Evolutionary conservation across 2,797 vertebrate genomes (phyloP), one percentile per base, ranked within the genome.

Genomic region (Sus cebifrons): DNA sequence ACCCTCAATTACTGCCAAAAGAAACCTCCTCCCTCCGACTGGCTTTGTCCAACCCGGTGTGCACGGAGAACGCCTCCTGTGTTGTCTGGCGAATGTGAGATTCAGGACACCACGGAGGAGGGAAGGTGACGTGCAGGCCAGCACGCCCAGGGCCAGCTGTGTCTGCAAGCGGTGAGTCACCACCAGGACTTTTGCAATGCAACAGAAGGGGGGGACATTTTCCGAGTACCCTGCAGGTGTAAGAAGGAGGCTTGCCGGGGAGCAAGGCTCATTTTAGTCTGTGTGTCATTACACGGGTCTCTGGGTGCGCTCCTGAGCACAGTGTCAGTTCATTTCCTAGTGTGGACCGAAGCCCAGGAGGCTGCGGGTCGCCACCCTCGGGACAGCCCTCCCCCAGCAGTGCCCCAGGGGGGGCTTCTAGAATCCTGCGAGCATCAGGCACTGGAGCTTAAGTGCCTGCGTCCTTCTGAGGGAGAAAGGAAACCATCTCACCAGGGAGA

Each of bases 11-110:
- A 89, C 52, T 29, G 54, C 6, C 16, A 29, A 87, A 87, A 87
- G 52, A 90, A 92, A 65, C 3, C 56, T 89, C 27, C 16, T 20
- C 21, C 71, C 60, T 77, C 25, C 36, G 4, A 23, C 12, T 89
- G 64, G 17, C 96, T 91, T 77, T 65, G 60, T 68, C 52, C 15
- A 81, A n/a, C 86, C 21, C 16, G 0, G 52, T 21, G n/a, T 68
- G 58, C 32, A 89, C 36, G 36, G 74, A 65, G 49, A 70, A 74
- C 27, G 17, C 32, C 7, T 29, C 75, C n/a, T 5, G 14, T 17
- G 0, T 15, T 12, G 16, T 12, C 8, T 5, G 4, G 29, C 0
- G 0, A 58, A 27, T 25, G 32, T 52, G 60, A 86, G 29, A n/a
- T 21, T n/a, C 68, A 25, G 40, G 2, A 5, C 32, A 54, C 14